These are phyloP conservation scores for Aelia acuminata DNA, from an alignment of 2,888 invertebrate species.

Conservation along the genomic window DNA sequence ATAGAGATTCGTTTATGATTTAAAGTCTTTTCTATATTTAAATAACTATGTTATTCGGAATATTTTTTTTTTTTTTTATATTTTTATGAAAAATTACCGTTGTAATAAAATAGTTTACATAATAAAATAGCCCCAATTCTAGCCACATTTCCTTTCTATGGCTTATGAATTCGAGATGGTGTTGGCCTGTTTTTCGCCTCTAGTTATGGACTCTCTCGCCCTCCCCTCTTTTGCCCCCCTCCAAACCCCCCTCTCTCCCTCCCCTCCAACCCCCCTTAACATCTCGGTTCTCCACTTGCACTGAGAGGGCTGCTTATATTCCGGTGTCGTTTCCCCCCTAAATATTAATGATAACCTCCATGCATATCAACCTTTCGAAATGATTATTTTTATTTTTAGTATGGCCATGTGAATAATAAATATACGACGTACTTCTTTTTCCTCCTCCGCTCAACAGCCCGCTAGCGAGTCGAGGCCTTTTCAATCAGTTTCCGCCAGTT, in stretches of 20 bases:
- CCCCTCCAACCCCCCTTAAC: neutral
- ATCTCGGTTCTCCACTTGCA: conserved; percentile 6
- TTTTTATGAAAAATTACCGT: too few species aligned
- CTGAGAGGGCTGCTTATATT: conserved; percentile 1
- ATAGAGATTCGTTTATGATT: too few species aligned
- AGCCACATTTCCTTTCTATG: conserved; percentile 4
- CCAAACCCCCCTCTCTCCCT: neutral
- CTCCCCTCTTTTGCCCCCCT: neutral
- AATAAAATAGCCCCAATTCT: neutral
- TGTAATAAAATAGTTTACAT: neutral
- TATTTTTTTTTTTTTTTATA: neutral
- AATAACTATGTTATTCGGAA: neutral
- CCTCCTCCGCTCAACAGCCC: too few species aligned
- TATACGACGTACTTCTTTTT: too few species aligned
- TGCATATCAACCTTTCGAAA: neutral
- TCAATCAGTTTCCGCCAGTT: too few species aligned
- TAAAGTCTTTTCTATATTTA: too few species aligned
- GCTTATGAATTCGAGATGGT: conserved; percentile 23
- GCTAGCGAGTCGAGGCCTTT: too few species aligned
- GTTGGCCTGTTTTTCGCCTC: neutral
- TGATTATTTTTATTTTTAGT: neutral
- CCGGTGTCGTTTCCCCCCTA: conserved; percentile 20
- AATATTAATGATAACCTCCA: conserved; percentile 14
- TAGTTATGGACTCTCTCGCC: neutral
- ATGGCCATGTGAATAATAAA: neutral